These are phyloP conservation scores for Microctenopoma steveboyesi DNA, from an alignment of 2,797 vertebrate genomes.

Conservation along the genomic window DNA sequence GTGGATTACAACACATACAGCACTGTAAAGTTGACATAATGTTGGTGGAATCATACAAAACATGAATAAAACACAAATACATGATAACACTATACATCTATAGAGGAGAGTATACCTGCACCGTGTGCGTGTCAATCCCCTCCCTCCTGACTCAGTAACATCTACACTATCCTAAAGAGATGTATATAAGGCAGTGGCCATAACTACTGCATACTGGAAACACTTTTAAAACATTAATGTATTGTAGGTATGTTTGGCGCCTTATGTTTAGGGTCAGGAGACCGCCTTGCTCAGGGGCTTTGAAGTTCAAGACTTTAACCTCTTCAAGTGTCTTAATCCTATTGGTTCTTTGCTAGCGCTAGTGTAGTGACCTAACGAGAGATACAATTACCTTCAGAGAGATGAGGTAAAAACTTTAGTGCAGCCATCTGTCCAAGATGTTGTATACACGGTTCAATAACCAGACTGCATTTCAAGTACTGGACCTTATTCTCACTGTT, in stretches of 20 bases:
- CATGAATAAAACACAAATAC: no score
- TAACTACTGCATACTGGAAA: neutral
- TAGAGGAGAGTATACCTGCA: no score
- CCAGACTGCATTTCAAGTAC: neutral
- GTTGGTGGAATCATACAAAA: no score
- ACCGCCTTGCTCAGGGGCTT: slow-evolving; percentile 49
- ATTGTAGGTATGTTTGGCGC: no score
- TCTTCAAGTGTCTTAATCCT: slow-evolving; percentile 66
- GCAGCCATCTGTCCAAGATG: slow-evolving; percentile 4
- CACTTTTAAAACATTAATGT: no score
- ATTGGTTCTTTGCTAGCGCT: slow-evolving; percentile 62
- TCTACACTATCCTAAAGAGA: neutral
- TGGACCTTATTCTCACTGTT: neutral
- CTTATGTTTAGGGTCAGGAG: slow-evolving; percentile 34
- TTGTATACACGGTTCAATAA: neutral
- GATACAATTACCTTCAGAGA: slow-evolving; percentile 32
- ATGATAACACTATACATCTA: no score
- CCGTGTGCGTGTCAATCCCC: no score
- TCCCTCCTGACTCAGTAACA: no score
- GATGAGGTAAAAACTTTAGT: slow-evolving; percentile 8
- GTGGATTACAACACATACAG: no score
- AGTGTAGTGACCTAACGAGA: slow-evolving; percentile 42
- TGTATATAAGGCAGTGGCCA: neutral
- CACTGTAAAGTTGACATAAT: no score
- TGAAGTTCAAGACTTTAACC: slow-evolving; percentile 60